A percentile compares a stretch with the other conserved stretches of the same genome.
Conservation (phyloP, 92 coral and sea anemone genomes). For the Pocillopora grandis region DNA sequence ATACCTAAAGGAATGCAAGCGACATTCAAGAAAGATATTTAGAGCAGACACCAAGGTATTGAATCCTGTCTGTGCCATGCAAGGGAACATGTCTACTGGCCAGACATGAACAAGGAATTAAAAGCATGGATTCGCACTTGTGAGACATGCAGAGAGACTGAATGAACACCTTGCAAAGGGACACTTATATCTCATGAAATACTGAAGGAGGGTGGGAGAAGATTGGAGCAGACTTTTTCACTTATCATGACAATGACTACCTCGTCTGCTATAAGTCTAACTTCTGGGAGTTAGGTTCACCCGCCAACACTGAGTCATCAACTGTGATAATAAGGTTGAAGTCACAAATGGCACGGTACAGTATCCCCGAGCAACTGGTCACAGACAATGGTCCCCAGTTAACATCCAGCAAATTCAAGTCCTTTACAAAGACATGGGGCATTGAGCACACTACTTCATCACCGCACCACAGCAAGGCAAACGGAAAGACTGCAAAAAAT, state of each 20-base stretch:
- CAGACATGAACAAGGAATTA: not conserved
- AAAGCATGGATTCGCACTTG: not conserved
- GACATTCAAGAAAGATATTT: not conserved
- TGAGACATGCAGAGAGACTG: not conserved
- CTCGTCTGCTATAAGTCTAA: constrained; percentile 11
- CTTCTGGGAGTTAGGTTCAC: constrained; percentile 15
- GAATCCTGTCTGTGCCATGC: not conserved
- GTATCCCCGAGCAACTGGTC: not conserved
- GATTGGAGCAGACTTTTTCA: not conserved
- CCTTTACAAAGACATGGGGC: not conserved
- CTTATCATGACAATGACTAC: not conserved
- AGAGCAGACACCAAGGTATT: not conserved
- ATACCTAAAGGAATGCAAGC: not conserved
- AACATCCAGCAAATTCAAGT: not conserved
- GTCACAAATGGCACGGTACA: not conserved
- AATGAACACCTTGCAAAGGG: not conserved
- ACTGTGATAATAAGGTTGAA: not conserved
- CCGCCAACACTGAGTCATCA: not conserved
- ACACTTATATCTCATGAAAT: not conserved
- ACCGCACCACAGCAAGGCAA: not conserved
- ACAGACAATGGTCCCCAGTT: not conserved
- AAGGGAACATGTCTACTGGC: not conserved
- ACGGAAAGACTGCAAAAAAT: not conserved
- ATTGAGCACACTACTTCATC: not conserved
- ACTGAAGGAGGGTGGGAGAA: no score